Conservation (phyloP, 2,797 vertebrate species). For the Mycteria americana region DNA sequence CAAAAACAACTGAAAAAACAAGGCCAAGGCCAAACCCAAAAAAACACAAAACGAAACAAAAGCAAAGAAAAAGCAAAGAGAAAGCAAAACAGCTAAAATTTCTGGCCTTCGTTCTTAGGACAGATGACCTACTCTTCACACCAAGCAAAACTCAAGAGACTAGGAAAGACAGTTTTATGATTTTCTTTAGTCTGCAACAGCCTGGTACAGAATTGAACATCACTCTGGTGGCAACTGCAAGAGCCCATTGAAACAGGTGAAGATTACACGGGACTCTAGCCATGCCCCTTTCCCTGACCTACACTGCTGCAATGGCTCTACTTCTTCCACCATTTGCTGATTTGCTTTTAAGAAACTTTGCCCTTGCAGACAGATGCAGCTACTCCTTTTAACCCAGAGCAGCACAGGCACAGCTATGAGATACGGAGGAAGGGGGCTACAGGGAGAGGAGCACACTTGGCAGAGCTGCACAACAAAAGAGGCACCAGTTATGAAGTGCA, state of each 20-base stretch:
- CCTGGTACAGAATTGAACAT: background rate
- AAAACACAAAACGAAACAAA: background rate
- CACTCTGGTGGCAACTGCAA: background rate
- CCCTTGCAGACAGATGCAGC: background rate
- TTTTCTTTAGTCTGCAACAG: background rate
- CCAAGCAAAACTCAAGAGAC: background rate
- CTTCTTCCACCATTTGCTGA: background rate
- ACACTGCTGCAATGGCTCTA: background rate
- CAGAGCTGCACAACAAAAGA: background rate
- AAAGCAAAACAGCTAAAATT: background rate
- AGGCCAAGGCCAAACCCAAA: background rate
- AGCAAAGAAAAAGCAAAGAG: background rate
- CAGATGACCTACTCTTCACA: background rate
- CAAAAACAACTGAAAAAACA: background rate
- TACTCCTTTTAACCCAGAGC: background rate
- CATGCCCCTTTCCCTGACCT: background rate
- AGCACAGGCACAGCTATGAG: background rate
- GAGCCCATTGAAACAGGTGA: background rate
- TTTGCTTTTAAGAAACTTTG: background rate
- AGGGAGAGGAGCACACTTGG: background rate
- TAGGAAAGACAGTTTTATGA: background rate
- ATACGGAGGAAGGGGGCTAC: background rate
- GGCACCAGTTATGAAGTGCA: background rate
- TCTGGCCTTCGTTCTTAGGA: background rate
- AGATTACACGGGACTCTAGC: background rate